phyloP scores from a whole-genome alignment of 2,888 invertebrate species.

The Xanthorhoe spadicearia region DNA sequence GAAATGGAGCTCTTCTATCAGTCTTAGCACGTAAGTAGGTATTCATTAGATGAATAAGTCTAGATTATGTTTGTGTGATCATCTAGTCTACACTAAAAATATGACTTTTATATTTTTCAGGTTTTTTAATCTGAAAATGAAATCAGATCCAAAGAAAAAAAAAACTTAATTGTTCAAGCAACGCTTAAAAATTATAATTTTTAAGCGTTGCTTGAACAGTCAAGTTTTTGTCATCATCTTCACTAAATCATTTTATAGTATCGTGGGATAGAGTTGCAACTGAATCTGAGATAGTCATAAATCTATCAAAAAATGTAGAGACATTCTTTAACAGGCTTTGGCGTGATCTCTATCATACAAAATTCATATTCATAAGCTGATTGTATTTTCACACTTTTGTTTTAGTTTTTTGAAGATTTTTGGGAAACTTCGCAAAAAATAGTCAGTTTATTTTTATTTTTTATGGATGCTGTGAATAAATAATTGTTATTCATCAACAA shows the following conservation, averaged over 20 bases:
- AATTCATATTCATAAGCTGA: conserved; percentile 27
- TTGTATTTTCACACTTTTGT: conserved; percentile 36
- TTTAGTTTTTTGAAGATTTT: conserved; percentile 33
- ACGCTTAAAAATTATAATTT: too few species aligned
- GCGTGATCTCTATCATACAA: conserved; percentile 46
- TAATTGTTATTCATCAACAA: too few species aligned
- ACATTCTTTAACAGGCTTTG: conserved; percentile 26
- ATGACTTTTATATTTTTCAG: too few species aligned
- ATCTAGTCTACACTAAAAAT: too few species aligned
- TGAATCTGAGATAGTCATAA: conserved; percentile 45
- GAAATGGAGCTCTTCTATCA: background rate
- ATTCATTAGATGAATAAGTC: too few species aligned
- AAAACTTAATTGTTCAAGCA: too few species aligned
- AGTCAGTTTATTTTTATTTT: background rate
- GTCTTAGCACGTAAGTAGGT: background rate
- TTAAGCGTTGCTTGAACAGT: background rate
- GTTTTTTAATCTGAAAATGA: too few species aligned
- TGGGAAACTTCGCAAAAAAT: background rate
- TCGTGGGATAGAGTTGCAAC: conserved; percentile 5
- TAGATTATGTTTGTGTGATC: too few species aligned
- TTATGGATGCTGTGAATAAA: background rate
- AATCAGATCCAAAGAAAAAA: background rate
- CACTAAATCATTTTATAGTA: conserved; percentile 20
- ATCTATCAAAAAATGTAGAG: conserved; percentile 48
- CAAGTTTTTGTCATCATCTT: too few species aligned